Evolutionary conservation across 2,888 invertebrate species (phyloP), one percentile per base, ranked within the genome.

Genomic region (Exocentrus adspersus): DNA sequence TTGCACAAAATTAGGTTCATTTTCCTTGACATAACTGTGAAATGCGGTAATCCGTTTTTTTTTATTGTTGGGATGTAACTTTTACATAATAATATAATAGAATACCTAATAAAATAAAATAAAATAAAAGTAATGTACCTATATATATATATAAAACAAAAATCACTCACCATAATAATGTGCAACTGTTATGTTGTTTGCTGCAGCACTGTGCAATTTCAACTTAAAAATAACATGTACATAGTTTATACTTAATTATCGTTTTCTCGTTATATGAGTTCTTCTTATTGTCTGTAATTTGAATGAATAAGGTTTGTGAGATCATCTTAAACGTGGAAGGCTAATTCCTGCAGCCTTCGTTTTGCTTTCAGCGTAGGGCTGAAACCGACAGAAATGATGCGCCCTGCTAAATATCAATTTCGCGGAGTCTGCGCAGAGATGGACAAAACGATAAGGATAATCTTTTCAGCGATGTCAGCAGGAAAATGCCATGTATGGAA

Each of bases 391-490:
- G 65, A 53, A 64, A 61, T 64, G 59, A 64, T 63, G 65, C n/a
- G n/a, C 59, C 58, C 19, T 30, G 24, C 6, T 14, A 65, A 69
- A 67, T 65, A 65, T 70, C 70, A 63, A 70, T 70, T 62, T 50
- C 28, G 28, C 58, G 57, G 70, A 69, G 65, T 60, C 62, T 70
- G 70, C 70, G 70, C 70, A 57, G 57, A 66, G 68, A 68, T 68
- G 51, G 62, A 46, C 20, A 37, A 60, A 46, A 6, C 7, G 48
- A 48, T 48, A 48, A 48, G 28, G 28, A 48, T n/a, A 3, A 19
- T 19, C 24, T 10, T n/a, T 12, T 37, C 1, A n/a, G 12, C n/a
- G n/a, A 14, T n/a, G n/a, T n/a, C n/a, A 37, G 37, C 37, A 12
- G 37, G 12, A 37, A n/a, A n/a, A 37, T n/a, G n/a, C 4, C 12